A percentile compares a stretch with the other conserved stretches of the same genome.
phyloP scores from a whole-genome alignment of 2,113 vertebrate species.

The Sinocyclocheilus grahami region DNA sequence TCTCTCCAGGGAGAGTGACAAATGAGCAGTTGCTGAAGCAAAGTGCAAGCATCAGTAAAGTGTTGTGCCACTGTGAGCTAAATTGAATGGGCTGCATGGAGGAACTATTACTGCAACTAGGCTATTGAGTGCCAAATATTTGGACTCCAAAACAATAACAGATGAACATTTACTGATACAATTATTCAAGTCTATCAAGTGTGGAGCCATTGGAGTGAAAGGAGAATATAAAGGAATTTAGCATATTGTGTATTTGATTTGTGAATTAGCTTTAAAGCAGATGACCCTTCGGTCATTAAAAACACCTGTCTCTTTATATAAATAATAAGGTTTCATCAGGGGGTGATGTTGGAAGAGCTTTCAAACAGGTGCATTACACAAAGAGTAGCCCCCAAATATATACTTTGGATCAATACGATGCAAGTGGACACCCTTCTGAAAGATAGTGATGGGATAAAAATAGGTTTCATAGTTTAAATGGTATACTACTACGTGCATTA shows the following conservation, averaged over 20 bases:
- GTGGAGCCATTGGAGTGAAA: neutral
- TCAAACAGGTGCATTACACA: constrained; percentile 47
- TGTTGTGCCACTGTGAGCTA: constrained; percentile 52
- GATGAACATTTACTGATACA: neutral
- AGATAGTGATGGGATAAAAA: neutral
- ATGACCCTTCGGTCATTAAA: constrained; percentile 15
- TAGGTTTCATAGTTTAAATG: neutral
- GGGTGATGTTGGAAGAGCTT: constrained; percentile 26
- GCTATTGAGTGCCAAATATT: constrained; percentile 64
- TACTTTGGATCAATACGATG: neutral
- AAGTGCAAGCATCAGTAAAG: constrained; percentile 34
- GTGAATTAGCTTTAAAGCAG: neutral
- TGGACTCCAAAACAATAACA: neutral
- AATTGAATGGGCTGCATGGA: constrained; percentile 49
- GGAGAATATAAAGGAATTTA: constrained; percentile 31
- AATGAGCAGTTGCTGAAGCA: constrained; percentile 20
- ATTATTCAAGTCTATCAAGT: neutral
- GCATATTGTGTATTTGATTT: constrained; percentile 41
- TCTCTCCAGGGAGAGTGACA: neutral
- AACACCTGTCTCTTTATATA: constrained; percentile 31
- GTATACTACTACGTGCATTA: neutral
- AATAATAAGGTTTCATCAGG: constrained; percentile 33
- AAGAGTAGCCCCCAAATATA: constrained; percentile 35
- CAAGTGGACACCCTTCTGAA: neutral
- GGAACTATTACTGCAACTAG: constrained; percentile 47